These are phyloP conservation scores for Neogale vison DNA, from an alignment of 2,113 vertebrate genomes.

Conservation along the genomic window DNA sequence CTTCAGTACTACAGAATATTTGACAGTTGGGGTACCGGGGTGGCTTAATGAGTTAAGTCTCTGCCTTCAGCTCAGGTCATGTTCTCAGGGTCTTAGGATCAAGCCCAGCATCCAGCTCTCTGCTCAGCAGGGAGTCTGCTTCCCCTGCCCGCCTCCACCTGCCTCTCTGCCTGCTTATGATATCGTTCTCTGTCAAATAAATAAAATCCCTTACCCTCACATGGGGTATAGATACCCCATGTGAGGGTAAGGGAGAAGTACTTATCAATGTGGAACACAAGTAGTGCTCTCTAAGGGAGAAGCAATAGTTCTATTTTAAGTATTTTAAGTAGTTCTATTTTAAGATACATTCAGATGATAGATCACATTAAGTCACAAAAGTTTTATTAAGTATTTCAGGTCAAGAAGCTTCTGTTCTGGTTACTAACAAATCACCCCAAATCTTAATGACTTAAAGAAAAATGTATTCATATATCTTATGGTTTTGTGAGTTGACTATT, in stretches of 20 bases:
- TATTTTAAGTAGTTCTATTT: neutral
- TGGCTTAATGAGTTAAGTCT: too few relatives aligned
- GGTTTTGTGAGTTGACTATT: neutral
- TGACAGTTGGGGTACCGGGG: neutral
- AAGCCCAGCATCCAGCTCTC: too few relatives aligned
- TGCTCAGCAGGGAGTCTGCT: too few relatives aligned
- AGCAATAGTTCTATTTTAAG: neutral
- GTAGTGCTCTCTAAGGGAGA: neutral
- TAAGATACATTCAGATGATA: neutral
- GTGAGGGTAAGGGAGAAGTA: neutral
- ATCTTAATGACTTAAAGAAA: neutral
- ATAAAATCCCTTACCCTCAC: too few relatives aligned
- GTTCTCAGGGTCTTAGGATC: too few relatives aligned
- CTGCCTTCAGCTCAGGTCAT: too few relatives aligned
- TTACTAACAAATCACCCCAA: neutral
- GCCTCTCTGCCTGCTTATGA: too few relatives aligned
- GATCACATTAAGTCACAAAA: neutral
- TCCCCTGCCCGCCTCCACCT: too few relatives aligned
- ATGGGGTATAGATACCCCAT: neutral
- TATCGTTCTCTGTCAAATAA: too few relatives aligned
- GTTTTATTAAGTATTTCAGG: neutral
- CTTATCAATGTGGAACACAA: neutral
- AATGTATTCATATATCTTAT: neutral
- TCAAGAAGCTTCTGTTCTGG: neutral
- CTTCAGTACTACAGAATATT: neutral